These are phyloP conservation scores for Sphaerodactylus townsendi DNA, from an alignment of 2,113 vertebrate genomes.

Conservation along the genomic window DNA sequence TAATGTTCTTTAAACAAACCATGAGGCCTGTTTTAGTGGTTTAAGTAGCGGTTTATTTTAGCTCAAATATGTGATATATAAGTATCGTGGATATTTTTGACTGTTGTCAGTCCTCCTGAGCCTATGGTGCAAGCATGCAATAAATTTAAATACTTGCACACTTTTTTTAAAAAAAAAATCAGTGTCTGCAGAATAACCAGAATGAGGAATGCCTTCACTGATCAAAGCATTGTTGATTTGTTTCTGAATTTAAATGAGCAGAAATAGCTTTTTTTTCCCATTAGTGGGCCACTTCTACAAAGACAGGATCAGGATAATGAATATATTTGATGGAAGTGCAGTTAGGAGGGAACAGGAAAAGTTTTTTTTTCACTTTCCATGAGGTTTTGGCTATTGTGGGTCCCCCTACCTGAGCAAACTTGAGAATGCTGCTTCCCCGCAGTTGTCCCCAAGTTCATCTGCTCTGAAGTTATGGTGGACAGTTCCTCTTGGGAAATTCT, in stretches of 20 bases:
- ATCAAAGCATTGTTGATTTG: background rate
- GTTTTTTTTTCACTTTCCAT: background rate
- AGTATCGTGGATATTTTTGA: too few species aligned
- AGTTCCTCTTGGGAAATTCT: too few species aligned
- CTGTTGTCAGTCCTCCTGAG: background rate
- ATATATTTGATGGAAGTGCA: background rate
- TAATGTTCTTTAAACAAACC: background rate
- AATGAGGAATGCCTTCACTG: background rate
- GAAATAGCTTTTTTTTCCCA: background rate
- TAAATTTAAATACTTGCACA: background rate
- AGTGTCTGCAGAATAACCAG: background rate
- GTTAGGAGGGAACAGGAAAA: background rate
- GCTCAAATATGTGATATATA: background rate
- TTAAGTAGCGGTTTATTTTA: background rate
- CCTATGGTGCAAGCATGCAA: background rate
- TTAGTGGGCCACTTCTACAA: background rate
- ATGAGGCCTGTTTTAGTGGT: background rate
- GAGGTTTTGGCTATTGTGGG: background rate
- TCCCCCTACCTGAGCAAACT: background rate
- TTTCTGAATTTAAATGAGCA: background rate
- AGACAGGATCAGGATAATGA: background rate
- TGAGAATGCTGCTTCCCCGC: background rate
- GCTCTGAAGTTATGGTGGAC: background rate
- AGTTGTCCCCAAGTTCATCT: background rate
- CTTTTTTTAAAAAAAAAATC: background rate